Conservation (phyloP, 1,140 invertebrate genomes). For the Zophobas atratus region DNA sequence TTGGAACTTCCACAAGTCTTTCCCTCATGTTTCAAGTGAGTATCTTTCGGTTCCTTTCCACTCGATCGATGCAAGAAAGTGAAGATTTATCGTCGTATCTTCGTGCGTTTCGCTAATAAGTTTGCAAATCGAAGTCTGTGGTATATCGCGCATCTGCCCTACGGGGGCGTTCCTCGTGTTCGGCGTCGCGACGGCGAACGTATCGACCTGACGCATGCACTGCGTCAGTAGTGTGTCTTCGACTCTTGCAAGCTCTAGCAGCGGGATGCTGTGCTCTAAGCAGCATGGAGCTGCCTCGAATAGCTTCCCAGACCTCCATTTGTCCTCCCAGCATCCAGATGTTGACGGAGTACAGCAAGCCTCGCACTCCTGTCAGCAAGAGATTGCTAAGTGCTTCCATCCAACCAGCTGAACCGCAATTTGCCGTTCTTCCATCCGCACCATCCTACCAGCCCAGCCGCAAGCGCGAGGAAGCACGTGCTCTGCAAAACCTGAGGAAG, state of each 20-base stretch:
- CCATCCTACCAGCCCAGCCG: conserved; percentile 65
- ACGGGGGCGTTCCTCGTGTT: conserved; percentile 28
- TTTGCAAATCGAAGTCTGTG: conserved; percentile 30
- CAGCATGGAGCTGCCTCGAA: conserved; percentile 65
- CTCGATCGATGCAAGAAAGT: conserved; percentile 21
- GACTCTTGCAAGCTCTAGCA: conserved; percentile 25
- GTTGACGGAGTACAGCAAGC: conserved; percentile 58
- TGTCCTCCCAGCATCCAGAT: conserved; percentile 61
- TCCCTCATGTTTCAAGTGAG: neutral
- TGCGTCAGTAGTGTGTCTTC: conserved; percentile 41
- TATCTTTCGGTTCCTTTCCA: neutral
- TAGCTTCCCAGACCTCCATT: conserved; percentile 65
- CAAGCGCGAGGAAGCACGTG: conserved; percentile 66
- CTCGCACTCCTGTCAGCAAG: conserved; percentile 62
- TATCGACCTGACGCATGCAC: conserved; percentile 42
- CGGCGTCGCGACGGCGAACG: conserved; percentile 35
- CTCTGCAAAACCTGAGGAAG: conserved; percentile 65
- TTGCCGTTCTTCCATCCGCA: conserved; percentile 62
- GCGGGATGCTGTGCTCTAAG: conserved; percentile 58
- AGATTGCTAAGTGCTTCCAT: conserved; percentile 56
- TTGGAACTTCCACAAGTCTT: no score
- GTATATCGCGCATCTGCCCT: conserved; percentile 34
- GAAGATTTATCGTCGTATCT: conserved; percentile 17
- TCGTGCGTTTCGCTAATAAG: conserved; percentile 16
- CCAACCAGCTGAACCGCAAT: conserved; percentile 60